Evolutionary conservation across 1,140 invertebrate species (phyloP), one percentile per base, ranked within the genome.

Genomic region (Zaprionus capensis): DNA sequence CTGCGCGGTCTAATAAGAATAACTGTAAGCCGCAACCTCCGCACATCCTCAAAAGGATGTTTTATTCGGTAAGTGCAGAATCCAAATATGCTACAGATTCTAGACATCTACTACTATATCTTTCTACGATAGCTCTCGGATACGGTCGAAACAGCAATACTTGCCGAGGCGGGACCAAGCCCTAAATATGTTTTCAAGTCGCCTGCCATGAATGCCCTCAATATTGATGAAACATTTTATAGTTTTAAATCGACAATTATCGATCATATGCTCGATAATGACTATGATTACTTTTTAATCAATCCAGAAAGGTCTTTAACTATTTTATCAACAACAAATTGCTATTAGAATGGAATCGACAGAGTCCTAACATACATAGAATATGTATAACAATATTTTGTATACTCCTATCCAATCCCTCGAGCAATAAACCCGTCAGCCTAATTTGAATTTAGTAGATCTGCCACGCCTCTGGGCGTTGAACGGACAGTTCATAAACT

Each of bases 391-490:
- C 24, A n/a, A 26, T 56, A 26, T 41, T 20, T 68, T 68, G 36
- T 20, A 5, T 36, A 57, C 20, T 67, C 56, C 17, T 41, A 24
- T 24, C 22, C 15, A 7, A 58, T 26, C 31, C 12, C 12, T 26
- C 9, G 65, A 17, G 41, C 56, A 66, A 66, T 65, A 71, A 58
- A 58, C 62, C 41, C 38, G 7, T 20, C 44, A 36, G 34, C 31
- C 57, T 78, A 70, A 76, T 75, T 80, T 65, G 46, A 76, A 72
- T 78, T 75, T 75, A 87, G 53, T 78, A 38, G 24, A 49, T 55
- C 41, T 56, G 71, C 76, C 55, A 82, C 44, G 56, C 74, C 57
- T 26, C 61, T 69, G 63, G 83, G 80, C 72, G 84, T 72, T 82
- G 53, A 56, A n/a, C 14, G 38, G 15, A 34, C 36, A 36, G 44